These are phyloP conservation scores for Etheostoma nigrum DNA, from an alignment of 2,797 vertebrate species.

Conservation along the genomic window DNA sequence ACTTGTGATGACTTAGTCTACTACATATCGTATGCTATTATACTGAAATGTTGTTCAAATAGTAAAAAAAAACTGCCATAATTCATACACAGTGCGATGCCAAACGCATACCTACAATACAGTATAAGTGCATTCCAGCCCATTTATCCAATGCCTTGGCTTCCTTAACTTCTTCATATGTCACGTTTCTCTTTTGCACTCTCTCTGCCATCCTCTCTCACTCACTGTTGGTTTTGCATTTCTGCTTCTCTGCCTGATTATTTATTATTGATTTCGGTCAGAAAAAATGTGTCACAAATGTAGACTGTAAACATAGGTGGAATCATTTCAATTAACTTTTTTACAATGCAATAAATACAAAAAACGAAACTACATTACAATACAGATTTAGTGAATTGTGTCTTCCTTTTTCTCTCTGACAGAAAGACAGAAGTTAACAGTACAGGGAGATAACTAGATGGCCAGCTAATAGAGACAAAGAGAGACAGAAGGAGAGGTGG, in stretches of 20 bases:
- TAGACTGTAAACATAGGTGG: neutral
- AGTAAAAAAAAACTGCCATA: no score
- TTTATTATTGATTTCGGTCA: neutral
- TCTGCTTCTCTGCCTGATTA: neutral
- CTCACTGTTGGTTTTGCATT: neutral
- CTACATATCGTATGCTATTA: neutral
- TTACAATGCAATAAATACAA: neutral
- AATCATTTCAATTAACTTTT: neutral
- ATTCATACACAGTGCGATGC: neutral
- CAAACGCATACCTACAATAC: neutral
- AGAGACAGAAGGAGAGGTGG: conserved; percentile 48
- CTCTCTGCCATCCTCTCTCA: neutral
- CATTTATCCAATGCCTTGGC: neutral
- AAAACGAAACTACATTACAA: neutral
- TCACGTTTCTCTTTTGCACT: neutral
- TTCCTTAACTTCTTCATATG: neutral
- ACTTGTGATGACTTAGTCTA: neutral
- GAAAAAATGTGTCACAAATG: neutral
- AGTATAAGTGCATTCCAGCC: neutral
- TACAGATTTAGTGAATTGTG: neutral
- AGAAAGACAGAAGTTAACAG: neutral
- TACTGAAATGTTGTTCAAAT: neutral
- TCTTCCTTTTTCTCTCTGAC: no score
- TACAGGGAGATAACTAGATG: conserved; percentile 37
- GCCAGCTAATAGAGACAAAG: conserved; percentile 31